These are phyloP conservation scores for Trachymyrmex cornetzi DNA, from an alignment of 1,140 invertebrate genomes.

Conservation along the genomic window DNA sequence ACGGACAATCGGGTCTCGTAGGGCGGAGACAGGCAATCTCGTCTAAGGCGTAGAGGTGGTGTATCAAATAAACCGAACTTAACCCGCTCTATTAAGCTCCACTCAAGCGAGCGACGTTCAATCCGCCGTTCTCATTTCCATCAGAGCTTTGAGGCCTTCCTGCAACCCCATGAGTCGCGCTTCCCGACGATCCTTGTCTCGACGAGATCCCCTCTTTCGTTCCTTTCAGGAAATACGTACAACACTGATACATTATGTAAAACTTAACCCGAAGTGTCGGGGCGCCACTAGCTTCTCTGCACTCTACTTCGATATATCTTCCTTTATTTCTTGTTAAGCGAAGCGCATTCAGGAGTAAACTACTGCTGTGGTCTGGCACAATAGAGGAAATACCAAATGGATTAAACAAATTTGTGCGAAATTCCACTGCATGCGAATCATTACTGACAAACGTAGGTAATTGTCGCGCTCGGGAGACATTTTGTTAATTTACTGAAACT, in stretches of 20 bases:
- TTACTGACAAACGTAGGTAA: background rate
- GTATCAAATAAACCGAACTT: constrained; percentile 78
- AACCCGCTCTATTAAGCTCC: constrained; percentile 72
- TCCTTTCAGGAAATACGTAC: constrained; percentile 3
- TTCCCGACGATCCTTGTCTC: background rate
- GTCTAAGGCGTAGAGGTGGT: constrained; percentile 38
- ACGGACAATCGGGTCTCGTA: constrained; percentile 35
- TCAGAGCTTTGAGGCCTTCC: constrained; percentile 17
- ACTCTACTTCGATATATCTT: constrained; percentile 17
- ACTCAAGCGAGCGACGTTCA: constrained; percentile 64
- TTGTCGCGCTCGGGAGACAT: background rate
- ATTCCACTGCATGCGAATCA: background rate
- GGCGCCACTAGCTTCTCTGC: background rate
- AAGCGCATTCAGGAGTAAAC: constrained; percentile 43
- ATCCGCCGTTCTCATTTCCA: constrained; percentile 66
- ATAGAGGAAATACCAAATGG: background rate
- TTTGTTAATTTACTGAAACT: constrained; percentile 16
- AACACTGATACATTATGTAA: constrained; percentile 63
- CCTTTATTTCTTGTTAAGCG: constrained; percentile 37
- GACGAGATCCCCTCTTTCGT: constrained; percentile 7
- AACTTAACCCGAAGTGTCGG: constrained; percentile 35
- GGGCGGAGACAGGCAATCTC: constrained; percentile 36
- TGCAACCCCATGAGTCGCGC: constrained; percentile 5
- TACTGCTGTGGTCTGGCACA: constrained; percentile 11
- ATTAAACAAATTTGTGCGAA: constrained; percentile 43